Evolutionary conservation across 1,140 invertebrate genomes (phyloP).

Genomic region (Pseudomyrmex flavicornis): DNA sequence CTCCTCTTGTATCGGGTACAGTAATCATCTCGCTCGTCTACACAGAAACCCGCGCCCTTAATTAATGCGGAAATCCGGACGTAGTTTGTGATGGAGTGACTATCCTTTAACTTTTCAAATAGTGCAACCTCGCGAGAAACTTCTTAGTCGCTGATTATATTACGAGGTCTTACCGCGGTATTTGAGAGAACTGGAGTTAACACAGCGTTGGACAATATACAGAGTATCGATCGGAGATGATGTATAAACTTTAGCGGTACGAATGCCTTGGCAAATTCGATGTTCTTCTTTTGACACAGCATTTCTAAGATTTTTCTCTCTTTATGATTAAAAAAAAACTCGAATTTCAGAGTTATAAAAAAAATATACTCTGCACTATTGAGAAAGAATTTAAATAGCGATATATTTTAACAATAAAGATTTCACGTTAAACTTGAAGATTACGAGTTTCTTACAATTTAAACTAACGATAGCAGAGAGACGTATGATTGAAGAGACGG

Average conservation of each 20-base stretch:
- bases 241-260: background rate
- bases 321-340: background rate
- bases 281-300: too few species aligned
- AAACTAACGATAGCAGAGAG: background rate
- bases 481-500: background rate
- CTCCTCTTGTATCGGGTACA: conserved; percentile 45
- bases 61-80: conserved; percentile 42
- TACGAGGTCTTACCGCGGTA: conserved; percentile 34
- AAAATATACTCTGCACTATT: too few species aligned
- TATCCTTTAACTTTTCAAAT: conserved; percentile 52
- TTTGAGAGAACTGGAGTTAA: conserved; percentile 23
- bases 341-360: background rate
- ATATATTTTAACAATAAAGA: background rate
- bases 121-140: conserved; percentile 48
- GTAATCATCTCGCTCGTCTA: conserved; percentile 29
- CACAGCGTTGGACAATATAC: conserved; percentile 9
- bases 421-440: background rate
- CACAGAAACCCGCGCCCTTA: conserved; percentile 40
- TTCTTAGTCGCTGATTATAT: conserved; percentile 49
- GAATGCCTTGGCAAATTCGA: background rate
- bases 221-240: background rate
- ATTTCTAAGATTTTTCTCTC: background rate
- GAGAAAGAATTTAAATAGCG: too few species aligned
- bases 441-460: conserved; percentile 4
- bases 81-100: conserved; percentile 27